These are phyloP conservation scores for Lagria hirta DNA, from an alignment of 2,888 invertebrate genomes.

Conservation along the genomic window DNA sequence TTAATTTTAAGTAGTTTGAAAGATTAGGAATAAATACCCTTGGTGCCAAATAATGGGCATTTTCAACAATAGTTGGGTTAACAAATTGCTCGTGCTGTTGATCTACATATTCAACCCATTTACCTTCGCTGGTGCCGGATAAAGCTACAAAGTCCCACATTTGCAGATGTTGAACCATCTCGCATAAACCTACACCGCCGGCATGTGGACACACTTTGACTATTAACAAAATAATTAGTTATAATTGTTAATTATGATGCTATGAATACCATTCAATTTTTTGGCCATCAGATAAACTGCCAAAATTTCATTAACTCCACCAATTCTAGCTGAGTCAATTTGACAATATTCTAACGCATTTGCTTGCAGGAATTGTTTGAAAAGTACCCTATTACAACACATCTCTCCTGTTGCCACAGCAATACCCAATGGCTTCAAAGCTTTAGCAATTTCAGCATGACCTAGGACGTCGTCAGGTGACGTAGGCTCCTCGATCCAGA, in stretches of 20 bases:
- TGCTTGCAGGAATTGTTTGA: constrained; percentile 85
- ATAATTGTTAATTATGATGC: too few species aligned
- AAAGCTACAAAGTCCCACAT: constrained; percentile 83
- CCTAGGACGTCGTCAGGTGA: constrained; percentile 90
- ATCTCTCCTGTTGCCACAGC: constrained; percentile 91
- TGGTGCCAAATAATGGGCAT: constrained; percentile 77
- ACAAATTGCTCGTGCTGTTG: constrained; percentile 89
- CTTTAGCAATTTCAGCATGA: constrained; percentile 76
- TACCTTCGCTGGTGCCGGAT: constrained; percentile 68
- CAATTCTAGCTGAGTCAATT: constrained; percentile 86
- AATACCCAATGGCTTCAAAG: constrained; percentile 71
- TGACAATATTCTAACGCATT: constrained; percentile 85
- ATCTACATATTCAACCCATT: constrained; percentile 84
- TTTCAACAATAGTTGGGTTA: constrained; percentile 68
- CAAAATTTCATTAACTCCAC: constrained; percentile 85
- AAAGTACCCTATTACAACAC: constrained; percentile 89
- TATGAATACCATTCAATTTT: constrained; percentile 81
- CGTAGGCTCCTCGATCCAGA: constrained; percentile 94
- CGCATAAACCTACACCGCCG: constrained; percentile 91
- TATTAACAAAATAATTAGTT: constrained; percentile 45
- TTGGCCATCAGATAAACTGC: constrained; percentile 87
- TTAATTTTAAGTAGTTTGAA: not conserved
- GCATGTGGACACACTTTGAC: constrained; percentile 94
- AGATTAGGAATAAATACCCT: constrained; percentile 55
- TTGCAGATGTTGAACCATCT: constrained; percentile 91